Evolutionary conservation across 2,113 vertebrate species (phyloP), one percentile per base, ranked within the genome.

Genomic region (Pseudopipra pipra): DNA sequence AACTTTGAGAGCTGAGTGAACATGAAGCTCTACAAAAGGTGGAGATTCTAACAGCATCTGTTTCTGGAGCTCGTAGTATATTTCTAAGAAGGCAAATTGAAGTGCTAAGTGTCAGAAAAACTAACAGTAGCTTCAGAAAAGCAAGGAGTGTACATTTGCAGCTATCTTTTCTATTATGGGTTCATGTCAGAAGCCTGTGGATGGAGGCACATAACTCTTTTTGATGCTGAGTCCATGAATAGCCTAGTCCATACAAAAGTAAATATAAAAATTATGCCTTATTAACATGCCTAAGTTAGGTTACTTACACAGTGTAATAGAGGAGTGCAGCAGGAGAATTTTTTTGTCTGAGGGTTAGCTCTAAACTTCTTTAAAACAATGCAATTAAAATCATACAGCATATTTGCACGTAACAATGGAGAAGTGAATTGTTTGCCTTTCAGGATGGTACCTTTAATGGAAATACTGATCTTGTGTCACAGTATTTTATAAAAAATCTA

Each of bases 271-370:
- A 55, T 24, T 35, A 44, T 41, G 12, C 12, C 4, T 68, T 77
- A 9, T 44, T 87, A 39, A 35, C 1, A 0, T 24, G 30, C 0
- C 0, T 54, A 33, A 22, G 16, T 73, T 49, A 58, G 43, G 4
- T 85, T 75, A 75, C 28, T 73, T 58, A 16, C 4, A 31, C 2
- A 3, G 28, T 44, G 35, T 51, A 27, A 41, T 3, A 49, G 31
- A 73, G 28, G 49, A 70, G 37, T 31, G 25, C 33, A 31, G 24
- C 27, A 22, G 24, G 25, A 66, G 13, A 59, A 2, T 30, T 62
- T 71, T 58, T 85, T 47, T 37, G 44, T 43, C 33, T 61, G 41
- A 30, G 49, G 6, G 8, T 55, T 61, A 55, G 18, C 58, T 66
- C 30, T 52, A 24, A 78, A 44, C 20, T 55, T 71, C 43, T 62